Evolutionary conservation across 2,888 invertebrate species (phyloP), one percentile per base, ranked within the genome.

Genomic region (Punctoribates punctum): DNA sequence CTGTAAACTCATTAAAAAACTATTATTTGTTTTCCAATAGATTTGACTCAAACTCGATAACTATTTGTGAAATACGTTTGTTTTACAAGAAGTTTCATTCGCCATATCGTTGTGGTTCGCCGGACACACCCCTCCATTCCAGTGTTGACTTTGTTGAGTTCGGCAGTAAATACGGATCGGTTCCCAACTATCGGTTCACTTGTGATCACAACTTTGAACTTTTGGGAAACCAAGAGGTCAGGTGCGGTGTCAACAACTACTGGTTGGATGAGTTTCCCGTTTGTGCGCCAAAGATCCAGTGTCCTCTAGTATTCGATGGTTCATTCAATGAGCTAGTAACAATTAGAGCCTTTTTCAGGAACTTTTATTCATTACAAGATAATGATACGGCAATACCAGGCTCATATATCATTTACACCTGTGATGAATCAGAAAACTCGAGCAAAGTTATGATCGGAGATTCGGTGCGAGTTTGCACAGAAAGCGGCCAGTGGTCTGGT

Each of bases 401-500:
- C 17, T 62, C 62, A 5, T 6, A 34, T 1, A n/a, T 62, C 6
- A 17, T n/a, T 11, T 62, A 62, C 27, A 0, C 6, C 9, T 62
- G 62, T 34, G 29, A 17, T 34, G 17, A n/a, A 5, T 17, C 17
- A 5, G 8, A 8, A 15, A 29, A 29, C 17, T 6, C 4, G 23
- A 62, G 5, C 29, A 29, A 29, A n/a, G 62, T 62, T 6, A 62
- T 62, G 62, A 34, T 62, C 27, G 62, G 62, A 25, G 62, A 62
- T 34, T 62, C 62, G 6, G 29, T 62, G 0, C 1, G 62, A n/a
- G 29, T 62, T 5, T 62, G 62, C n/a, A 62, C 62, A 3, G 62
- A 62, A 13, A n/a, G 11, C 0, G 62, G 62, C 13, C 1, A 29
- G 2, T 62, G 62, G 62, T 17, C 27, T 62, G 62, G 62, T 29